phyloP scores from a whole-genome alignment of 2,113 vertebrate genomes.

The Leucopsar rothschildi region DNA sequence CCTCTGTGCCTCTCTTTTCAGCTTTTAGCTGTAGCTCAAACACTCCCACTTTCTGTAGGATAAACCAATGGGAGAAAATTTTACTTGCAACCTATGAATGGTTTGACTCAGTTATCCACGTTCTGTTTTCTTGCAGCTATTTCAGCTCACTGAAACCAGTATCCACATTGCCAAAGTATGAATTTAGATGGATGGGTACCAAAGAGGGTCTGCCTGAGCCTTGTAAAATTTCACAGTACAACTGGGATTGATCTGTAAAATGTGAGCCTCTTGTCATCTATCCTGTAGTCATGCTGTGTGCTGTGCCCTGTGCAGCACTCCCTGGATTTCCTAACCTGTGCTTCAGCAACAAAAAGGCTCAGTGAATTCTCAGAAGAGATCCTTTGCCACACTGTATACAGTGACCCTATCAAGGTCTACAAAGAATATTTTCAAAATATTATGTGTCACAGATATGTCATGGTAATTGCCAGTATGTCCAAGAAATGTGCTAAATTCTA shows the following conservation, averaged over 20 bases:
- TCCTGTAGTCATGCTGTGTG: background rate
- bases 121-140: background rate
- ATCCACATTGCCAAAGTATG: background rate
- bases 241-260: background rate
- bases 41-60: background rate
- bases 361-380: background rate
- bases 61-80: background rate
- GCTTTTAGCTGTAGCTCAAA: background rate
- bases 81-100: background rate
- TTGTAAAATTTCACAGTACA: background rate
- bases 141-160: background rate
- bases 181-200: background rate
- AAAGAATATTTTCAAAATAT: background rate
- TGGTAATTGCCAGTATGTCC: background rate
- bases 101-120: background rate
- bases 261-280: background rate
- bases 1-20: conserved; percentile 16
- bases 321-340: background rate
- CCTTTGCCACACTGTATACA: background rate
- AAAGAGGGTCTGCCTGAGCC: background rate
- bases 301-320: background rate
- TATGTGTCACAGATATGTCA: background rate
- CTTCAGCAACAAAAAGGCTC: background rate
- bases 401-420: background rate
- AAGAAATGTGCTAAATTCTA: background rate